Base-by-base conservation (phyloP, 2,113 vertebrate genomes). In the Oxyruncus cristatus region DNA sequence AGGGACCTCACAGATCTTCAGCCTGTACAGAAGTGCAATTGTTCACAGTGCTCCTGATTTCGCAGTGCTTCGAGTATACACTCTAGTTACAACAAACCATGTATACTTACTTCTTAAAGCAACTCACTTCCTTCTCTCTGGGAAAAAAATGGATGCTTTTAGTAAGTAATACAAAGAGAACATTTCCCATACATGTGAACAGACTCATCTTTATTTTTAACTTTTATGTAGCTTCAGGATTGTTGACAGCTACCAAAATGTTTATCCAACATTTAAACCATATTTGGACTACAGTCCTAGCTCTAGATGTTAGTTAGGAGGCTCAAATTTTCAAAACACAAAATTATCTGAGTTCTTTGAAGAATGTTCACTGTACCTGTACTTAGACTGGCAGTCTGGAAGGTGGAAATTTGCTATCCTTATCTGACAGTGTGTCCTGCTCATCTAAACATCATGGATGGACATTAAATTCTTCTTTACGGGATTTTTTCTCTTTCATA, bases 51-150 rank as follows among this genome's bases (percentile, higher is more conserved):
- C 3, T 41, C 4, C 9, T 42, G 13, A 11, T 61, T 44, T 44
- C 37, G n/a, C 22, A 33, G 30, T 6, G 7, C 16, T 82, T 12
- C 1, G 0, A 58, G 7, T 11, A 65, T 4, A 66, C 8, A 1
- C 8, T 49, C 12, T 20, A 53, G 33, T 52, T 67, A 67, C 22
- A 80, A 2, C 37, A 68, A 32, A 59, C 28, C 6, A 66, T 27
- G 12, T 14, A 17, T 11, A 49, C 0, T 3, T 32, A 42, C 23
- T 22, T 24, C 39, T 73, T 58, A 27, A 44, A 90, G 47, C 5
- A 78, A 61, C 11, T 77, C 49, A 67, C 15, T 17, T 52, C 14
- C 32, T 65, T 56, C 32, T 26, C 33, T 49, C 28, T 46, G 28
- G 37, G 44, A 65, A 85, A 72, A 61, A 61, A 2, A 1, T 1